These are phyloP conservation scores for Ormyrus thymus DNA, from an alignment of 2,888 invertebrate species.

Conservation along the genomic window DNA sequence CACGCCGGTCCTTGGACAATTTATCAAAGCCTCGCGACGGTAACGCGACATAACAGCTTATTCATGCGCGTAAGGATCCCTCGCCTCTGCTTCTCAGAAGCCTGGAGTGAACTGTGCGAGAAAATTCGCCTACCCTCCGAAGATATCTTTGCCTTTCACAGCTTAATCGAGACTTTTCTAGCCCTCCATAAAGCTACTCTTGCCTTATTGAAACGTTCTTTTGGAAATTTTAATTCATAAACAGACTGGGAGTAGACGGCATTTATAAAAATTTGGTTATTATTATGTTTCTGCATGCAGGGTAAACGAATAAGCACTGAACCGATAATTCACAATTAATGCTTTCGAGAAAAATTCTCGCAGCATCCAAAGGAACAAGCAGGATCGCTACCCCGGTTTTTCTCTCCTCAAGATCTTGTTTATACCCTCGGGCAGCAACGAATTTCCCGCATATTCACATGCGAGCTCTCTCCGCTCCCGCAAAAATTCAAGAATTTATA, in stretches of 20 bases:
- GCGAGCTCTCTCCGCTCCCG: conserved; percentile 48
- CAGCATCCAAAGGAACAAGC: too few relatives aligned
- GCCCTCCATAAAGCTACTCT: not conserved
- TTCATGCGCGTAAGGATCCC: conserved; percentile 69
- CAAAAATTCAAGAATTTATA: conserved; percentile 61
- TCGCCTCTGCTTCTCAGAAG: conserved; percentile 44
- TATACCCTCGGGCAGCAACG: conserved; percentile 20
- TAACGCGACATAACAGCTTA: conserved; percentile 69
- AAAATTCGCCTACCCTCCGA: conserved; percentile 3
- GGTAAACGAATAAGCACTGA: too few relatives aligned
- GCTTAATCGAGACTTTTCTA: conserved; percentile 41
- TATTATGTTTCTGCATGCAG: not conserved
- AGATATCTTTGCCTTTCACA: conserved; percentile 24
- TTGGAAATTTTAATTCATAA: not conserved
- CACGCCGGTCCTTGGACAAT: conserved; percentile 61
- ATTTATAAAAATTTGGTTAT: not conserved
- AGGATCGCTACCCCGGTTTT: too few relatives aligned
- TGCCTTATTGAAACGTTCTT: conserved; percentile 1
- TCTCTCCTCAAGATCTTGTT: conserved; percentile 28
- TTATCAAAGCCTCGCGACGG: conserved; percentile 67
- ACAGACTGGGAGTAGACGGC: not conserved
- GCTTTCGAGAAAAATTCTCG: not conserved
- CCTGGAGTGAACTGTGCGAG: not conserved
- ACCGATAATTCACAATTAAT: not conserved
- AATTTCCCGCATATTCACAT: conserved; percentile 50